These are phyloP conservation scores for Pyralis farinalis DNA, from an alignment of 2,888 invertebrate species.

Conservation along the genomic window DNA sequence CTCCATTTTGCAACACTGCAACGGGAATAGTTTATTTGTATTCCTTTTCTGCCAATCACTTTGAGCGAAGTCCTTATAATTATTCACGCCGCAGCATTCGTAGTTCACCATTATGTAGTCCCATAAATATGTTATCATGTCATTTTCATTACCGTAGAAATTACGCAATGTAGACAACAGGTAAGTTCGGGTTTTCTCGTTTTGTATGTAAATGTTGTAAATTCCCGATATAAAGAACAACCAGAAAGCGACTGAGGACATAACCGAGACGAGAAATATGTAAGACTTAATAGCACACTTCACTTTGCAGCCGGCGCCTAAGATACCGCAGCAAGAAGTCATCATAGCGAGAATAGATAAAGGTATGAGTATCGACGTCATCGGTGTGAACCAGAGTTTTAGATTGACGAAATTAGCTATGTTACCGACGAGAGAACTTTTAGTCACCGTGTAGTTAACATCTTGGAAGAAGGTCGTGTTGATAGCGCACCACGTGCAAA, in stretches of 20 bases:
- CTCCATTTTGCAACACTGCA: constrained; percentile 54
- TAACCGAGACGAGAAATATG: constrained; percentile 49
- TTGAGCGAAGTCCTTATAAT: constrained; percentile 48
- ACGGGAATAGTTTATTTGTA: constrained; percentile 42
- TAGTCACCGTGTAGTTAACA: constrained; percentile 62
- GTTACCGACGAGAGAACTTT: constrained; percentile 42
- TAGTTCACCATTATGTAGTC: constrained; percentile 58
- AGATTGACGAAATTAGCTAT: constrained; percentile 58
- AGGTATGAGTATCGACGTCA: constrained; percentile 53
- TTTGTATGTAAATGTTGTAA: constrained; percentile 57
- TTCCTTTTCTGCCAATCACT: constrained; percentile 51
- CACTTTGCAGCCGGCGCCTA: constrained; percentile 60
- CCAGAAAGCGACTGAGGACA: constrained; percentile 48
- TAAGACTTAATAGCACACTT: constrained; percentile 66
- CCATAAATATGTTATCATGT: constrained; percentile 54
- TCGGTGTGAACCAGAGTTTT: constrained; percentile 53
- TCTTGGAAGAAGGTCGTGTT: constrained; percentile 63
- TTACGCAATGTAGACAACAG: constrained; percentile 37
- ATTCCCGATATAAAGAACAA: constrained; percentile 55
- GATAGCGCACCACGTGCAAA: constrained; percentile 61
- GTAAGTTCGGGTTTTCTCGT: constrained; percentile 37
- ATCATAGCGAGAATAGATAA: constrained; percentile 45
- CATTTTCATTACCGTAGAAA: constrained; percentile 57
- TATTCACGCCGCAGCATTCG: constrained; percentile 59
- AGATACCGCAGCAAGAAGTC: constrained; percentile 64